A percentile compares a stretch with the other conserved stretches of the same genome.
Conservation (phyloP, 2,888 invertebrate species). For the Hydrotaea cyrtoneurina region DNA sequence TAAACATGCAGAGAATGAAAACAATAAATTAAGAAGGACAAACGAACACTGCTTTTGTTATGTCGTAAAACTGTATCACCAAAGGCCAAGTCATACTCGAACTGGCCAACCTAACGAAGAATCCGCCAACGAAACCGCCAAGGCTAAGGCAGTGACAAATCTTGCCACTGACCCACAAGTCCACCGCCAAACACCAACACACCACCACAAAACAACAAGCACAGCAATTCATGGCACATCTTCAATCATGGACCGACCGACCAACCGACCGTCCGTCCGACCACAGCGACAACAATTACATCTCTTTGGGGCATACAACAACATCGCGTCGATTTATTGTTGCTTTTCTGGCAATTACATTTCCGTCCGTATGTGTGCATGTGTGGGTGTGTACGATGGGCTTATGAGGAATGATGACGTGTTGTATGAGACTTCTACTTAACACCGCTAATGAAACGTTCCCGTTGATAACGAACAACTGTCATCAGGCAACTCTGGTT, state of each 20-base stretch:
- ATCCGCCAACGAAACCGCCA: too few relatives aligned
- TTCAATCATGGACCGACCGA: slow-evolving; percentile 42
- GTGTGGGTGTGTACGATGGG: neutral
- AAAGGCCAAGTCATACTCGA: neutral
- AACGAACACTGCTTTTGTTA: neutral
- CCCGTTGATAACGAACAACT: neutral
- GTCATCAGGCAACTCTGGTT: neutral
- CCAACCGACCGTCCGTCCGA: too few relatives aligned
- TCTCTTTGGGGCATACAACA: slow-evolving; percentile 19
- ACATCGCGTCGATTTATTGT: neutral
- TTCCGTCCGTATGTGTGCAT: too few relatives aligned
- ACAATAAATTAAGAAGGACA: slow-evolving; percentile 4
- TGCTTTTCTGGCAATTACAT: neutral
- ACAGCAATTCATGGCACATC: slow-evolving; percentile 9
- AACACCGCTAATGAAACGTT: slow-evolving; percentile 29
- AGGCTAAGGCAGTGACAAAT: slow-evolving; percentile 47
- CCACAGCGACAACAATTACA: slow-evolving; percentile 23
- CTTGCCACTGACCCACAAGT: slow-evolving; percentile 47
- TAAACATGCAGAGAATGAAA: neutral
- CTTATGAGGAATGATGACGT: neutral
- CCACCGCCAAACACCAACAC: slow-evolving; percentile 10
- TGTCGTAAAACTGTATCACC: neutral
- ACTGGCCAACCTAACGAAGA: too few relatives aligned
- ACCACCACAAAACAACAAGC: slow-evolving; percentile 11
- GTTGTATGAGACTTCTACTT: slow-evolving; percentile 23